Conservation (phyloP, 2,113 vertebrate species). For the Phylloscopus trochiloides region DNA sequence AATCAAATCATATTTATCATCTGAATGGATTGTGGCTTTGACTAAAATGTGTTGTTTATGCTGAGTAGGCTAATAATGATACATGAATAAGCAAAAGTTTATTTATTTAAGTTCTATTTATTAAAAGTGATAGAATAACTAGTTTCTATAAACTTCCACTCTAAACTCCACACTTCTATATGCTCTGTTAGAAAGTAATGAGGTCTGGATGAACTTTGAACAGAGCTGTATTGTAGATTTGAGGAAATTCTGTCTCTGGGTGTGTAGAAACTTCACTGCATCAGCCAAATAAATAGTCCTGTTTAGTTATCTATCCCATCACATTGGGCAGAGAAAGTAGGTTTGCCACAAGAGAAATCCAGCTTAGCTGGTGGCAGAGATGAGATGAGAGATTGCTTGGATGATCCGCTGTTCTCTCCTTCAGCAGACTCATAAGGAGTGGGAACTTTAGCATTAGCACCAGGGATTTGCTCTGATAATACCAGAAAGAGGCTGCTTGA, state of each 20-base stretch:
- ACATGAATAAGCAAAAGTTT: neutral
- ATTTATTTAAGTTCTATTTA: neutral
- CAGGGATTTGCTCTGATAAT: neutral
- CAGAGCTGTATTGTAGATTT: neutral
- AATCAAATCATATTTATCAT: neutral
- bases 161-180: neutral
- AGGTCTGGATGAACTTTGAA: neutral
- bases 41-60: neutral
- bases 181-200: neutral
- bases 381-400: neutral
- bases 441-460: neutral
- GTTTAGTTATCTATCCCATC: neutral
- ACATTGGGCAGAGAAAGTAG: neutral
- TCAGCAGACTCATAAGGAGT: neutral
- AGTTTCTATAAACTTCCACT: neutral
- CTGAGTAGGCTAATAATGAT: neutral
- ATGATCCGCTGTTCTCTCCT: neutral
- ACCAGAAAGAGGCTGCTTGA: neutral
- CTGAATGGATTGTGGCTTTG: neutral
- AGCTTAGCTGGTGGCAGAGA: neutral
- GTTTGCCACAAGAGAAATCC: neutral
- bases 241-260: neutral
- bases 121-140: neutral
- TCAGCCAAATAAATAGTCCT: neutral
- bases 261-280: neutral